Conservation (phyloP, 2,113 vertebrate species). For the Sapayoa aenigma region DNA sequence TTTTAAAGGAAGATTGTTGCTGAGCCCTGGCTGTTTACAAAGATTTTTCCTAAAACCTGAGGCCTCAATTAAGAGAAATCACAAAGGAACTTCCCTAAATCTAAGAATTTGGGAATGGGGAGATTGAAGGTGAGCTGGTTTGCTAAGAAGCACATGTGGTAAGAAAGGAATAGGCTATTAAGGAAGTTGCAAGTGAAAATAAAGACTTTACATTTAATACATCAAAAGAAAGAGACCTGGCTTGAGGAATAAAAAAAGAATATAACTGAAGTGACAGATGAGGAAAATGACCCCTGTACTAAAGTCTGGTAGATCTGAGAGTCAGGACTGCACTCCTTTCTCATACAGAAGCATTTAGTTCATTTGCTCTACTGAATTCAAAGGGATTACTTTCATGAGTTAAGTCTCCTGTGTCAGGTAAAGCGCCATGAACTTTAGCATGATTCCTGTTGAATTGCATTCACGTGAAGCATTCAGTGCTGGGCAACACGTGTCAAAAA, state of each 20-base stretch:
- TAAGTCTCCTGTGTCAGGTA: neutral
- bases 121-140: neutral
- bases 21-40: neutral
- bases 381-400: neutral
- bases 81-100: neutral
- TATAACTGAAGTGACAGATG: neutral
- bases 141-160: neutral
- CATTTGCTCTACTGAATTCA: neutral
- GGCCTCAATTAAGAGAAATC: neutral
- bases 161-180: neutral
- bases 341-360: neutral
- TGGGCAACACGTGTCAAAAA: neutral
- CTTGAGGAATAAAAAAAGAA: neutral
- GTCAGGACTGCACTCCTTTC: neutral
- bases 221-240: neutral
- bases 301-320: neutral
- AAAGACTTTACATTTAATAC: neutral
- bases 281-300: neutral
- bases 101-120: neutral
- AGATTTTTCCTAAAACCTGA: neutral
- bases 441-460: neutral
- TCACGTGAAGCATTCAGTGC: neutral
- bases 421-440: neutral
- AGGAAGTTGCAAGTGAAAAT: neutral
- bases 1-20: neutral